phyloP scores from a whole-genome alignment of 2,113 vertebrate genomes.

The Capricornis sumatraensis region DNA sequence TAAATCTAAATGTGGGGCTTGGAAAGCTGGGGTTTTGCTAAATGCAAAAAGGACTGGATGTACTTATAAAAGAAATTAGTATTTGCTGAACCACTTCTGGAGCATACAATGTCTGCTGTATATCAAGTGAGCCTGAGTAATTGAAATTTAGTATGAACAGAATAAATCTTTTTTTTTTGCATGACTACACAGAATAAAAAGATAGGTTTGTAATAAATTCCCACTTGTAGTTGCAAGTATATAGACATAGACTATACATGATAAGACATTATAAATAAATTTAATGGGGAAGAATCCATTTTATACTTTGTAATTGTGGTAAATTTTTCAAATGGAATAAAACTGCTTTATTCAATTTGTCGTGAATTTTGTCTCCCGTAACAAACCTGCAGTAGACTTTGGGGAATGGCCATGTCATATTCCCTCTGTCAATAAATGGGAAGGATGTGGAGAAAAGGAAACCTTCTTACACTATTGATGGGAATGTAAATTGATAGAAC shows the following conservation, averaged over 20 bases:
- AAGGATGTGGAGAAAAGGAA: neutral
- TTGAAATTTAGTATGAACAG: conserved; percentile 49
- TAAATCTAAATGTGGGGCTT: conserved; percentile 60
- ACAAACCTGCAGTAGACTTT: neutral
- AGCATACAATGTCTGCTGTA: neutral
- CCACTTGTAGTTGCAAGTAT: neutral
- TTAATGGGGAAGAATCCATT: conserved; percentile 24
- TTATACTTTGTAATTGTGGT: neutral
- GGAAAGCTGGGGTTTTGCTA: conserved; percentile 41
- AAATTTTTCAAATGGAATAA: neutral
- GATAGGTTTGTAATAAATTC: neutral
- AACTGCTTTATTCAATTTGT: neutral
- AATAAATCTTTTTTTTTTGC: conserved; percentile 11
- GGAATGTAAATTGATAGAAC: neutral
- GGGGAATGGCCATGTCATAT: neutral
- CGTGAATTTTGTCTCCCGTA: neutral
- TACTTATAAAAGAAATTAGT: conserved; percentile 40
- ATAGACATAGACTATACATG: neutral
- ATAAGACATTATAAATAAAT: conserved; percentile 35
- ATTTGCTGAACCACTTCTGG: conserved; percentile 46
- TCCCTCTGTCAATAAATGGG: neutral
- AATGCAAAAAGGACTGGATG: neutral
- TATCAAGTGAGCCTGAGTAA: conserved; percentile 43
- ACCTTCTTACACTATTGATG: neutral
- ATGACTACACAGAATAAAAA: conserved; percentile 35